phyloP scores from a whole-genome alignment of 2,888 invertebrate species.

The Cacoxenus indagator region DNA sequence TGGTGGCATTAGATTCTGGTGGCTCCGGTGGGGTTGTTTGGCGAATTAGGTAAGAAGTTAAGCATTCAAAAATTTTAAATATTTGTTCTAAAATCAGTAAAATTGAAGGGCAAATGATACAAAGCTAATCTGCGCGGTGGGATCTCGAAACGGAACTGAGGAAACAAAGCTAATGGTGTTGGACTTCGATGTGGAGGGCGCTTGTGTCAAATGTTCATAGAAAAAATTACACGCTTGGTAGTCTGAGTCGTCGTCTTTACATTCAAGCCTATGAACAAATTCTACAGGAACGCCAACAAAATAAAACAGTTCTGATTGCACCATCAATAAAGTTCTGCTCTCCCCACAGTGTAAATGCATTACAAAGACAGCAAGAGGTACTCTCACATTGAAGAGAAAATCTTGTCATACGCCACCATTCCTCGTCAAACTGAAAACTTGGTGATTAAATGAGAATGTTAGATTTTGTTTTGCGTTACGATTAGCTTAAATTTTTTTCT shows the following conservation, averaged over 20 bases:
- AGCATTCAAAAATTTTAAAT: not conserved
- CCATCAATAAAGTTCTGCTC: not conserved
- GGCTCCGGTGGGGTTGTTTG: conserved; percentile 99
- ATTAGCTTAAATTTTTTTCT: conserved; percentile 59
- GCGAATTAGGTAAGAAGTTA: conserved; percentile 80
- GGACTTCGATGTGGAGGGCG: conserved; percentile 92
- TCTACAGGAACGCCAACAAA: not conserved
- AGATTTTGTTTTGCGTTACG: conserved; percentile 43
- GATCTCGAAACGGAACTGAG: conserved; percentile 98
- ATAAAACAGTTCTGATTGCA: not conserved
- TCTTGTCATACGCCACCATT: conserved; percentile 6
- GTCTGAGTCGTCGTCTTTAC: too few relatives aligned
- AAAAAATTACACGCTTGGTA: too few relatives aligned
- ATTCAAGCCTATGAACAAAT: not conserved
- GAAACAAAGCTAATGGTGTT: conserved; percentile 98
- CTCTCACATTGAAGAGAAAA: conserved; percentile 28
- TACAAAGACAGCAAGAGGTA: not conserved
- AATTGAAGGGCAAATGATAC: conserved; percentile 85
- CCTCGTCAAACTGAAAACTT: conserved; percentile 10
- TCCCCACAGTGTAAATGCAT: not conserved
- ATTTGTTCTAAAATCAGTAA: not conserved
- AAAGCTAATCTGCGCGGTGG: conserved; percentile 97
- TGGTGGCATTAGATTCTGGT: conserved; percentile 93
- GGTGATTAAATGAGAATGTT: conserved; percentile 45
- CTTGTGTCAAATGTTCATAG: conserved; percentile 75